A percentile compares a stretch with the other conserved stretches of the same genome.
Conservation (phyloP, 2,888 invertebrate species). For the Melanargia galathea region DNA sequence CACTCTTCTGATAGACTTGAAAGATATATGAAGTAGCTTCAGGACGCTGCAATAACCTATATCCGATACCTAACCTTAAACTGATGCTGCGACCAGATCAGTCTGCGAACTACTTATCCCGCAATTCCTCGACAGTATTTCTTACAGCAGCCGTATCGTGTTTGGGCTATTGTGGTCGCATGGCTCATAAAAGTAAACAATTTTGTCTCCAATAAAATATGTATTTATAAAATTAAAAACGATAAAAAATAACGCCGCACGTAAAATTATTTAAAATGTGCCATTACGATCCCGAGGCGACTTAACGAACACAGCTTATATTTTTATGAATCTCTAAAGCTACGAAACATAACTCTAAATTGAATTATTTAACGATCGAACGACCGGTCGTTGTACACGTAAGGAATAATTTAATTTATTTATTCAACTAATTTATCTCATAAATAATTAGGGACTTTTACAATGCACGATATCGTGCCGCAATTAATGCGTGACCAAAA, state of each 20-base stretch:
- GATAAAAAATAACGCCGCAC: constrained; percentile 15
- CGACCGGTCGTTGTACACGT: constrained; percentile 46
- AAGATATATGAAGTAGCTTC: too few relatives aligned
- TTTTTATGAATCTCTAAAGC: constrained; percentile 30
- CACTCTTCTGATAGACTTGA: too few relatives aligned
- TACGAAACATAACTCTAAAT: constrained; percentile 54
- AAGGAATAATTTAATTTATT: constrained; percentile 63
- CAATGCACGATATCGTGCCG: constrained; percentile 45
- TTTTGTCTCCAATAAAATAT: not conserved
- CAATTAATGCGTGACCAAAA: not conserved
- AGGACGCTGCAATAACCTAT: too few relatives aligned
- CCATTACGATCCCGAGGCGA: constrained; percentile 14
- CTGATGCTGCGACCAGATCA: too few relatives aligned
- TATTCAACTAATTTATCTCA: constrained; percentile 58
- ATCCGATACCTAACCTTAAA: too few relatives aligned
- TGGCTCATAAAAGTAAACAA: too few relatives aligned
- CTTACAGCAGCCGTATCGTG: too few relatives aligned
- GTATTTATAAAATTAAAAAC: not conserved
- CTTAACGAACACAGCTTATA: constrained; percentile 29
- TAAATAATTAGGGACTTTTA: constrained; percentile 52
- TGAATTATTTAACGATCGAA: constrained; percentile 67
- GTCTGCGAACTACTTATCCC: too few relatives aligned
- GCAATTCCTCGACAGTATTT: too few relatives aligned
- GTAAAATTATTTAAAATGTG: constrained; percentile 23
- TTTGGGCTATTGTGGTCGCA: too few relatives aligned